These are phyloP conservation scores for Neogobius melanostomus DNA, from an alignment of 2,113 vertebrate species.

Conservation along the genomic window DNA sequence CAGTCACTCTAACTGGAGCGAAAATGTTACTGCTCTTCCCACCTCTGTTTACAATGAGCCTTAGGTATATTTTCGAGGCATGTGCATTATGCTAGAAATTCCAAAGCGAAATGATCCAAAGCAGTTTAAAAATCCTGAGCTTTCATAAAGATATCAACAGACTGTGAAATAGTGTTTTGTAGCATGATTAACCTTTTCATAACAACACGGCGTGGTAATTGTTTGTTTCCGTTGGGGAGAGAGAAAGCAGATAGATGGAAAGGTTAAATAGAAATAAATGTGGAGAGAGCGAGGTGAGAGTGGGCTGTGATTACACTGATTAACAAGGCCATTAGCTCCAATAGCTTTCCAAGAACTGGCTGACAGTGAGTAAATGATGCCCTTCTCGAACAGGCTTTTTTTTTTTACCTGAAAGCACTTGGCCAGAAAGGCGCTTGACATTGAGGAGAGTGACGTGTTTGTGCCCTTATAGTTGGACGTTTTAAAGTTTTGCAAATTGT, in stretches of 20 bases:
- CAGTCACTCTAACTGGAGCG: too few species aligned
- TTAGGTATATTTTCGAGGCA: too few species aligned
- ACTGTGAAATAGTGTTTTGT: background rate
- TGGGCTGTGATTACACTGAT: conserved; percentile 62
- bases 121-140: too few species aligned
- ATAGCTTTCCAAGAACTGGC: conserved; percentile 58
- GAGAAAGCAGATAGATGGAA: conserved; percentile 52
- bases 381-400: conserved; percentile 10
- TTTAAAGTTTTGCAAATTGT: background rate
- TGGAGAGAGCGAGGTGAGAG: conserved; percentile 46
- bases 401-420: background rate
- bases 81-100: too few species aligned
- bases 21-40: too few species aligned
- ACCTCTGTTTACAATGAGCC: too few species aligned
- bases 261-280: conserved; percentile 68
- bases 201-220: conserved; percentile 54
- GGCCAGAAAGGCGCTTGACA: background rate
- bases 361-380: conserved; percentile 23
- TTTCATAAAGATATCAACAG: background rate
- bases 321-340: conserved; percentile 65
- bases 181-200: conserved; percentile 57
- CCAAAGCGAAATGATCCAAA: too few species aligned
- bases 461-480: background rate
- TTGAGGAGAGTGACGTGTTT: background rate
- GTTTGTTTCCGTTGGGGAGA: conserved; percentile 43